Base-by-base conservation (phyloP, 2,113 vertebrate genomes). In the Lophura nycthemera region DNA sequence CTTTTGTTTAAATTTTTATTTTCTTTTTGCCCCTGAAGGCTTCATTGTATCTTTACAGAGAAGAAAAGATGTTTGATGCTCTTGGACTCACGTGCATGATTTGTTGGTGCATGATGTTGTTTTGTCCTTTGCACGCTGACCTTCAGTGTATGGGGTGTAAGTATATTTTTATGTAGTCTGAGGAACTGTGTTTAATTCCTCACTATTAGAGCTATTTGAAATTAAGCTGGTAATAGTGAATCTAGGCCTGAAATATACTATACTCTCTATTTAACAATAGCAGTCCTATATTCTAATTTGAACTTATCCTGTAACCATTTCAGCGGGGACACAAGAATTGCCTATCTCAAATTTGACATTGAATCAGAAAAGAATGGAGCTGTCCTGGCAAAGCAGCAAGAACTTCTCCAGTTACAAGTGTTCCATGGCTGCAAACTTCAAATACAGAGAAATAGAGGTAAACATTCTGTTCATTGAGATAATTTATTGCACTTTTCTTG, bases 301-400 rank as follows among this genome's bases (percentile, higher is more conserved):
- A 86, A 65, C 3, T 77, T 81, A 19, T 10, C 38, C 47, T 88
- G 32, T 72, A 64, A 80, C 22, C 10, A 3, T 92, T 88, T 22
- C 91, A 96, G 95, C 72, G 52, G 82, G 56, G 0, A 1, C 45
- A 77, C 27, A 63, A 27, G 83, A 79, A 48, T 91, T 91, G 10
- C 65, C 34, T 34, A 77, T 97, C 72, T 83, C 18, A 64, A 95
- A 91, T 0, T 74, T 95, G 47, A 91, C 52, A 36, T 19, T 92
- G 34, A 48, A 96, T 27, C 47, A 40, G 84, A 83, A 10, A 65
- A 89, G 76, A 77, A 70, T 75, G 69, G 86, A 94, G 56, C 50
- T 97, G 38, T 89, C 90, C 60, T 97, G 96, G 96, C 78, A 96
- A 13, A 94, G 67, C 84, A 96, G 78, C 60, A 47, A 54, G 34